A percentile compares a stretch with the other conserved stretches of the same genome.
phyloP scores from a whole-genome alignment of 2,888 invertebrate genomes.

The Acleris cristana region DNA sequence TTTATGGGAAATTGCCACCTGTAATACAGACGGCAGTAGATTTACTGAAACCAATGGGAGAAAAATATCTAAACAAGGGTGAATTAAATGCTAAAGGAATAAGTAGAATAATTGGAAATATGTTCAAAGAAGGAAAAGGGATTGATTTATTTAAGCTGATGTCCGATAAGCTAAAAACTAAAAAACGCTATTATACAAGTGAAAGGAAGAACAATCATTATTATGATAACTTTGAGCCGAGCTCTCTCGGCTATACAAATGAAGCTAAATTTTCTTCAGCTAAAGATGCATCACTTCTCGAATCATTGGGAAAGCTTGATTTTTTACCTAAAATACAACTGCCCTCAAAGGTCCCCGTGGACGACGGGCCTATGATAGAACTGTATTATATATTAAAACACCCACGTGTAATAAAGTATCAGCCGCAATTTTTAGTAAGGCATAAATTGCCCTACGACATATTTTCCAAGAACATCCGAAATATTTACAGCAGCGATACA shows the following conservation, averaged over 20 bases:
- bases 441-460: conserved; percentile 1
- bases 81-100: neutral
- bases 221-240: neutral
- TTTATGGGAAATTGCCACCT: conserved; percentile 8
- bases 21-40: neutral
- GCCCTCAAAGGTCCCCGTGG: neutral
- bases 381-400: neutral
- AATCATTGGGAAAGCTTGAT: neutral
- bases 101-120: neutral
- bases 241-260: neutral
- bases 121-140: neutral
- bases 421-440: conserved; percentile 2
- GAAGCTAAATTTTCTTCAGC: neutral
- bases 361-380: neutral
- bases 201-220: no score
- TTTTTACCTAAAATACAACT: neutral
- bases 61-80: neutral
- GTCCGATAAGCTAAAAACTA: neutral
- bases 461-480: conserved; percentile 1
- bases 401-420: neutral
- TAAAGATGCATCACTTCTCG: neutral
- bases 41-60: neutral
- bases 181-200: neutral
- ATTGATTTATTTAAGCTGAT: neutral
- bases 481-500: conserved; percentile 4